Percentiles rank a stretch among this genome's conserved stretches.
These are phyloP conservation scores for Pygoscelis antarcticus DNA, from an alignment of 2,113 vertebrate species.

Conservation along the genomic window DNA sequence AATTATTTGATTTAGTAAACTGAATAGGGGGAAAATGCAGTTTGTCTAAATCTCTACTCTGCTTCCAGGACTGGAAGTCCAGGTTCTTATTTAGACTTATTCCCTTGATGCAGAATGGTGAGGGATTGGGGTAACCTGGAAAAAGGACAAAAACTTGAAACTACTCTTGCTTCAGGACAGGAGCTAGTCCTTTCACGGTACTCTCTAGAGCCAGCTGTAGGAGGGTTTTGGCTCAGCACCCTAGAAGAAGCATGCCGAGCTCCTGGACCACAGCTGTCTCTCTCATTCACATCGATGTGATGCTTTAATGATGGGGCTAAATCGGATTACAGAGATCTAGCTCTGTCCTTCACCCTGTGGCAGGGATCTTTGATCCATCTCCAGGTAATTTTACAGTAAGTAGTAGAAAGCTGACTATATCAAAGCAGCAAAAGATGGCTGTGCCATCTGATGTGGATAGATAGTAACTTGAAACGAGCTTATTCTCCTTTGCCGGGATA, in stretches of 20 bases:
- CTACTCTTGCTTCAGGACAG: not conserved
- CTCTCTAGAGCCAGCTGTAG: not conserved
- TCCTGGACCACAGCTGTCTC: slow-evolving; percentile 19
- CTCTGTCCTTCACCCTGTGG: not conserved
- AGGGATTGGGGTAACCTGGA: not conserved
- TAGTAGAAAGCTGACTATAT: not conserved
- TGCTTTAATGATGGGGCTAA: slow-evolving; percentile 23
- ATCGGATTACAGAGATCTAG: not conserved
- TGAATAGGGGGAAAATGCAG: not conserved
- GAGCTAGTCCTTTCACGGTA: not conserved
- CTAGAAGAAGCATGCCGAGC: not conserved
- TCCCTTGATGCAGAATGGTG: not conserved
- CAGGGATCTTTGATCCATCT: slow-evolving; percentile 14
- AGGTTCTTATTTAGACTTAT: not conserved
- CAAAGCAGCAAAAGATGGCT: not conserved
- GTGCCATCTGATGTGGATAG: not conserved
- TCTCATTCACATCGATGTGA: not conserved
- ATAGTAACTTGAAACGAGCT: not conserved
- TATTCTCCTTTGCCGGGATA: not conserved
- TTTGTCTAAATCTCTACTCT: not conserved
- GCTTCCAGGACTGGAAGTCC: not conserved
- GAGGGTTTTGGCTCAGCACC: not conserved
- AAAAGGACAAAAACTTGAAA: not conserved
- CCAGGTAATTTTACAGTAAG: not conserved
- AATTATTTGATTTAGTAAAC: not conserved